phyloP scores from a whole-genome alignment of 1,140 invertebrate species.

The Catajapyx aquilonaris region DNA sequence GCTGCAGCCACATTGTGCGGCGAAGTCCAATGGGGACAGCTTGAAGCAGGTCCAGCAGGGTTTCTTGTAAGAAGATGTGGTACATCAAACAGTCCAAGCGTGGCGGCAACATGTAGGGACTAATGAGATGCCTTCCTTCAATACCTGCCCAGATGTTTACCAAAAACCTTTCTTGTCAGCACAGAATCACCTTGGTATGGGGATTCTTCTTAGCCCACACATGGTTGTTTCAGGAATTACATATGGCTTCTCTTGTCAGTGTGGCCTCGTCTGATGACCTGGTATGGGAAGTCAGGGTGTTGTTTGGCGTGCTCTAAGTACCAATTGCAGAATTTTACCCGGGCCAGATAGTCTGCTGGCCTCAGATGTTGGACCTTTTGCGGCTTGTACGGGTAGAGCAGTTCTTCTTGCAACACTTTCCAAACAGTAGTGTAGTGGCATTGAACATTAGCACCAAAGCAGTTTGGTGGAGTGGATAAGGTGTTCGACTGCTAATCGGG shows the following conservation, averaged over 20 bases:
- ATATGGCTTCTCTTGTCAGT: slow-evolving; percentile 5
- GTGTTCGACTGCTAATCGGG: no score
- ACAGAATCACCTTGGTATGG: neutral
- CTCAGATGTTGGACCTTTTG: slow-evolving; percentile 8
- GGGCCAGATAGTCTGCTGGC: slow-evolving; percentile 3
- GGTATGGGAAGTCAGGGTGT: slow-evolving; percentile 2
- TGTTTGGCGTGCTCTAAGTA: slow-evolving; percentile 5
- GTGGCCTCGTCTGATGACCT: slow-evolving; percentile 6
- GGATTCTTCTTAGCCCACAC: slow-evolving; percentile 5
- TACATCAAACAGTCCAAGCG: neutral
- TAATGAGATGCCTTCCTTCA: slow-evolving; percentile 1
- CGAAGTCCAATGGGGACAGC: slow-evolving; percentile 4
- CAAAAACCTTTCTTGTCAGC: slow-evolving; percentile 5
- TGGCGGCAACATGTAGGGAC: slow-evolving; percentile 5
- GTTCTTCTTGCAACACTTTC: slow-evolving; percentile 2
- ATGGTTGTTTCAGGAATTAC: slow-evolving; percentile 6
- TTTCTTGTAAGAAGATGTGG: slow-evolving; percentile 4
- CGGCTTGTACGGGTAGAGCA: slow-evolving; percentile 6
- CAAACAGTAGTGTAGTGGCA: slow-evolving; percentile 2
- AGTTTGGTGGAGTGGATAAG: no score
- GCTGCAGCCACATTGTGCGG: slow-evolving; percentile 5
- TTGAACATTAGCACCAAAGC: no score
- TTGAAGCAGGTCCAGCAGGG: slow-evolving; percentile 5
- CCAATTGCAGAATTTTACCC: slow-evolving; percentile 4
- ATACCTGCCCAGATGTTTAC: slow-evolving; percentile 8